Evolutionary conservation across 2,797 vertebrate species (phyloP), one percentile per base, ranked within the genome.

Genomic region (Macropus fuliginosus): DNA sequence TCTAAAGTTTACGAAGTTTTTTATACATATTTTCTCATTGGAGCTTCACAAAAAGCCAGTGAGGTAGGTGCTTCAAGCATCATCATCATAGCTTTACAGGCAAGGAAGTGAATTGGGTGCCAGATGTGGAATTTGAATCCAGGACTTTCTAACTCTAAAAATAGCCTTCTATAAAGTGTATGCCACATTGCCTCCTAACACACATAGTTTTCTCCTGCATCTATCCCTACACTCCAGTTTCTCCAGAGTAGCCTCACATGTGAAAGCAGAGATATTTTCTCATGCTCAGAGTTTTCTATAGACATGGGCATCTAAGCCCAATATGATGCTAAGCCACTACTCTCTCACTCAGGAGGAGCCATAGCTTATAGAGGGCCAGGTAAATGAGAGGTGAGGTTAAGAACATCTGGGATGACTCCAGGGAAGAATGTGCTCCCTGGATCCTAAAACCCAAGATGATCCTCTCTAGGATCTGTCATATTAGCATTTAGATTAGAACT

Each of bases 381-480:
- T 81, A 95, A 92, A 0, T 8, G 34, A 90, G n/a, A 9, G 18
- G n/a, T 74, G 13, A 59, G 16, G 96, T 24, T 54, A 3, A 94
- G 50, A 91, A 92, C 57, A 92, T 81, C n/a, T 24, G 18, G n/a
- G 18, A 81, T 9, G 18, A 81, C 2, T 40, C n/a, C 18, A 81
- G 18, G n/a, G 66, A 92, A 3, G 24, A 90, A 21, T 21, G 3
- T 54, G 18, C 55, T 52, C 27, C 10, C 56, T 94, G 28, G 81
- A 52, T 40, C 13, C 91, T 91, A 94, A 94, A 95, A 40, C 18
- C 56, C 56, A 52, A 50, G 56, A 95, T 66, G 94, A 92, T 56
- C 56, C 91, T 91, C 97, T 94, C 52, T 56, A 90, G 90, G 90
- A 91, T 93, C 92, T 29, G 91, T 52, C 46, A 90, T 91, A 10